These are phyloP conservation scores for Eurypyga helias DNA, from an alignment of 2,113 vertebrate genomes.

Conservation along the genomic window DNA sequence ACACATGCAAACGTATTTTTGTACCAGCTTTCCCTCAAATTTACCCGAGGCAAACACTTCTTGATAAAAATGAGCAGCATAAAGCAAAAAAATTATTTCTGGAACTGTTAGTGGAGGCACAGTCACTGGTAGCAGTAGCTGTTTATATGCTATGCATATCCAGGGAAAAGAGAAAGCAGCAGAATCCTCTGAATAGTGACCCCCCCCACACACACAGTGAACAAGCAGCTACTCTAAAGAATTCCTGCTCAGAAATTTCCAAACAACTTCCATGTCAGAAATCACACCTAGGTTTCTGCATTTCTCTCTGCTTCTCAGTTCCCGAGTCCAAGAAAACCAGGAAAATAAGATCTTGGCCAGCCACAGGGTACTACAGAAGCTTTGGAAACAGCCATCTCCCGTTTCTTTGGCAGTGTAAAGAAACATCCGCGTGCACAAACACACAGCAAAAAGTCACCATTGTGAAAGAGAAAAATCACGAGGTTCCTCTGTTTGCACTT, in stretches of 20 bases:
- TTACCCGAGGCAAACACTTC: background rate
- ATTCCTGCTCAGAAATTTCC: background rate
- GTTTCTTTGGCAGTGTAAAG: background rate
- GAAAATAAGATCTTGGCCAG: background rate
- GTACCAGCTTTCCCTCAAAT: background rate
- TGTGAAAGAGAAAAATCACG: background rate
- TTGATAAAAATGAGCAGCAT: background rate
- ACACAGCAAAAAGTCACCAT: background rate
- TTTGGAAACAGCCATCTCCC: background rate
- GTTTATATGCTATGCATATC: background rate
- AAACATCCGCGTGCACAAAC: background rate
- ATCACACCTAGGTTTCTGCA: background rate
- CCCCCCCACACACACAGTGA: background rate
- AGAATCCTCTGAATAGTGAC: background rate
- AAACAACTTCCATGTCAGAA: background rate
- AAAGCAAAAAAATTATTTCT: background rate
- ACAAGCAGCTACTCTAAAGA: background rate
- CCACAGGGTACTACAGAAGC: background rate
- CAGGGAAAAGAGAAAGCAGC: background rate
- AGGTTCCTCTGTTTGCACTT: background rate
- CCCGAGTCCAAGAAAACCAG: background rate
- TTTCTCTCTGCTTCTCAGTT: background rate
- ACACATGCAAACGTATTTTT: background rate
- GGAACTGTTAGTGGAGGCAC: background rate
- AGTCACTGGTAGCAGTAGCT: background rate